These are phyloP conservation scores for Enteromius afrohamiltoni DNA, from an alignment of 2,797 vertebrate genomes.

Conservation along the genomic window DNA sequence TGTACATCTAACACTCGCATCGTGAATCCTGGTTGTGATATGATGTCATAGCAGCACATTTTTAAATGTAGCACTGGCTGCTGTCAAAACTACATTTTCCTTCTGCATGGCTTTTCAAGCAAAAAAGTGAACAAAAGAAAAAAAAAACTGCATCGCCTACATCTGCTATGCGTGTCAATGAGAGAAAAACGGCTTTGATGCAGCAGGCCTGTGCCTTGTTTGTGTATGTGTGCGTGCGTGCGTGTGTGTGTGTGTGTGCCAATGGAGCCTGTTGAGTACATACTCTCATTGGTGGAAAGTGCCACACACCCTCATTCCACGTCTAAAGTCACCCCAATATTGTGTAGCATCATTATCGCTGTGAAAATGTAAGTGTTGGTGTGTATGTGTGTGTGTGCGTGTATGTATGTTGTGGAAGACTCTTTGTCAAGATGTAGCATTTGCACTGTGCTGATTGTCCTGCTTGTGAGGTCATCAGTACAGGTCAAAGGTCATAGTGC, in stretches of 20 bases:
- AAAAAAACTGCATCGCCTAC: constrained; percentile 92
- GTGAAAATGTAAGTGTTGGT: constrained; percentile 43
- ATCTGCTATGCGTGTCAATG: constrained; percentile 89
- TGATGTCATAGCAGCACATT: constrained; percentile 99
- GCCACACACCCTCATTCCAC: constrained; percentile 56
- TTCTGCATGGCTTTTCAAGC: constrained; percentile 97
- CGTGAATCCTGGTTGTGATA: constrained; percentile 99
- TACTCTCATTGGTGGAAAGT: constrained; percentile 56
- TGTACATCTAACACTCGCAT: constrained; percentile 99
- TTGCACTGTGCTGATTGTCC: constrained; percentile 41
- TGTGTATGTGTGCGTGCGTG: constrained; percentile 43
- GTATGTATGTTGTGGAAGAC: constrained; percentile 29
- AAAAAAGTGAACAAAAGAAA: constrained; percentile 60
- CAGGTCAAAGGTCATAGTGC: constrained; percentile 41
- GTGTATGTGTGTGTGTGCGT: constrained; percentile 24
- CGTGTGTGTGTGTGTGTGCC: constrained; percentile 31
- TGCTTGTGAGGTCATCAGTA: constrained; percentile 40
- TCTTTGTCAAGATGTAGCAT: constrained; percentile 41
- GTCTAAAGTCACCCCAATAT: constrained; percentile 35
- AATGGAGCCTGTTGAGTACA: constrained; percentile 44
- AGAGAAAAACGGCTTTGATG: constrained; percentile 76
- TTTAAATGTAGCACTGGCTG: constrained; percentile 99
- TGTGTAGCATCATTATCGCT: constrained; percentile 23
- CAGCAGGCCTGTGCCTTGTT: constrained; percentile 51
- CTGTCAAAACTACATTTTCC: constrained; percentile 99